Conservation (phyloP, 1,140 invertebrate genomes). For the Plodia interpunctella region DNA sequence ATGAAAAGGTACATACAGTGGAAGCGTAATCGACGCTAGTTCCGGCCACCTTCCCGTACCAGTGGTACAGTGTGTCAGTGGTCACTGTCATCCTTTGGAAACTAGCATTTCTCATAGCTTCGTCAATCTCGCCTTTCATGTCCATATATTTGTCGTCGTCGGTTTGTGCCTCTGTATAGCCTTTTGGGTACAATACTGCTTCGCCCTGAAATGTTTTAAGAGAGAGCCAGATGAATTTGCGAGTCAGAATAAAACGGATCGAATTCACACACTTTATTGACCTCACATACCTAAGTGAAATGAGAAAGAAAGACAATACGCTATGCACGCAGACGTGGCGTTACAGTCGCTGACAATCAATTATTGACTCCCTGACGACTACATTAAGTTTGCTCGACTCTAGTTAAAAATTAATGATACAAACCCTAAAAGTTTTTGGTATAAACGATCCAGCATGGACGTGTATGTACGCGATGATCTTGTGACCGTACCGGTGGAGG, state of each 20-base stretch:
- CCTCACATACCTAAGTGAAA: too few species aligned
- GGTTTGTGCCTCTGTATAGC: constrained; percentile 38
- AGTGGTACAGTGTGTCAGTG: constrained; percentile 48
- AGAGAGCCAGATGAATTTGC: not conserved
- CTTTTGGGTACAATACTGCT: constrained; percentile 56
- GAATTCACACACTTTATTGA: too few species aligned
- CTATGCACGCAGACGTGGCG: too few species aligned
- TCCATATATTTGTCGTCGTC: constrained; percentile 67
- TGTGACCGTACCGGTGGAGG: constrained; percentile 53
- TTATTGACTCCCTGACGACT: too few species aligned
- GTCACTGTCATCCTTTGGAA: constrained; percentile 43
- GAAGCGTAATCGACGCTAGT: constrained; percentile 63
- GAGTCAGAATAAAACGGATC: too few species aligned
- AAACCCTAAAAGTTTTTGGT: constrained; percentile 37
- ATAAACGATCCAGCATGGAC: constrained; percentile 42
- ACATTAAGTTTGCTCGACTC: not conserved
- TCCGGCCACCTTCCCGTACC: constrained; percentile 52
- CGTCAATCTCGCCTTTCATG: constrained; percentile 54
- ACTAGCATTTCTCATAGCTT: constrained; percentile 53
- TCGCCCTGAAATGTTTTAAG: constrained; percentile 45
- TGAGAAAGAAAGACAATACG: too few species aligned
- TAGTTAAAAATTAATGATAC: not conserved
- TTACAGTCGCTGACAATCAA: too few species aligned
- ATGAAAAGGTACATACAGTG: constrained; percentile 29
- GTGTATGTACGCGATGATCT: constrained; percentile 53